Percentiles rank a stretch among this genome's conserved stretches.
These are phyloP conservation scores for Stegastes partitus DNA, from an alignment of 2,113 vertebrate species.

Conservation along the genomic window DNA sequence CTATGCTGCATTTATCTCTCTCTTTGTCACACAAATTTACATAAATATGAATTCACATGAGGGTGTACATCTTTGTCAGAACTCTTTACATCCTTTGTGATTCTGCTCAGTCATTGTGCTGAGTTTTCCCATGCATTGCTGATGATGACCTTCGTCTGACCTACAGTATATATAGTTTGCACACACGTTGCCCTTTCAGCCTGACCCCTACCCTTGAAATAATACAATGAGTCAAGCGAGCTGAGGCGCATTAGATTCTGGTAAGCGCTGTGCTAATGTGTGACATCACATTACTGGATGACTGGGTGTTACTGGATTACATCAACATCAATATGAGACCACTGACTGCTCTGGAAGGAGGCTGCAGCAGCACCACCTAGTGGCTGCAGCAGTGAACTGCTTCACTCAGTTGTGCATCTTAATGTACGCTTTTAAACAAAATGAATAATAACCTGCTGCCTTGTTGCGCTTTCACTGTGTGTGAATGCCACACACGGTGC, in stretches of 20 bases:
- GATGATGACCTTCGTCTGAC: background rate
- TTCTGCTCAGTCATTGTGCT: background rate
- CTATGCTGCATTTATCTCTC: no score
- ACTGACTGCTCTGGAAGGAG: slow-evolving; percentile 16
- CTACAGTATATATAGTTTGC: background rate
- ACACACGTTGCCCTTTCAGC: slow-evolving; percentile 26
- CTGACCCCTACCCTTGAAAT: slow-evolving; percentile 37
- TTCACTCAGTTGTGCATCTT: background rate
- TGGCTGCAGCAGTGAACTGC: slow-evolving; percentile 18
- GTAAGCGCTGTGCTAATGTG: slow-evolving; percentile 20
- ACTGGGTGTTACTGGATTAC: slow-evolving; percentile 44
- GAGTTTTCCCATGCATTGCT: background rate
- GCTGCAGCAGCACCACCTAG: slow-evolving; percentile 48
- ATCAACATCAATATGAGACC: slow-evolving; percentile 37
- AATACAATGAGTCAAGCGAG: background rate
- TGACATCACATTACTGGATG: slow-evolving; percentile 47
- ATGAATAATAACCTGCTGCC: no score
- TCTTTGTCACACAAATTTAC: no score
- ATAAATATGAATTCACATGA: no score
- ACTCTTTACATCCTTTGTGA: background rate
- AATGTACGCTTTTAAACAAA: background rate
- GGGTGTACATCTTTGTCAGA: background rate
- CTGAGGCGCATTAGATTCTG: background rate
- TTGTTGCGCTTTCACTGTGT: background rate
- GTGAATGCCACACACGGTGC: background rate